Conservation (phyloP, 2,113 vertebrate species). For the Tympanuchus pallidicinctus region DNA sequence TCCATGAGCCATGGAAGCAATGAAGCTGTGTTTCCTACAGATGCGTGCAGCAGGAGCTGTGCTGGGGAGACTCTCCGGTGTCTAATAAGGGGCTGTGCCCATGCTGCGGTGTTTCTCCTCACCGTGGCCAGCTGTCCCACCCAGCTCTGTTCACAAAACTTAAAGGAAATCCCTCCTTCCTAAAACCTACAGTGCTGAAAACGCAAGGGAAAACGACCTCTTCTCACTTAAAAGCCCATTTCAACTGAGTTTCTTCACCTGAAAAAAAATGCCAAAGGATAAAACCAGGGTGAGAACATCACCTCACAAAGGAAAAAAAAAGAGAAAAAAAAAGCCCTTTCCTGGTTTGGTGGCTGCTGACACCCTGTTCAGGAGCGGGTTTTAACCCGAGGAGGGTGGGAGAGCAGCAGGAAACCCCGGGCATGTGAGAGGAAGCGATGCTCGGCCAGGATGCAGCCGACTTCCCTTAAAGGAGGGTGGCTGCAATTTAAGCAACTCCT, state of each 20-base stretch:
- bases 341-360: not conserved
- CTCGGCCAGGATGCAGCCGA: not conserved
- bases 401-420: slow-evolving; percentile 21
- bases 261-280: not conserved
- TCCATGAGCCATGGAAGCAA: not conserved
- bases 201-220: rapidly evolving
- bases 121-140: not conserved
- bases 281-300: not conserved
- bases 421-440: not conserved
- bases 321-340: not conserved
- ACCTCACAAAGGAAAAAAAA: not conserved
- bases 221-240: not conserved
- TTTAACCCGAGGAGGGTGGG: not conserved
- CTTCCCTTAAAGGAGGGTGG: not conserved
- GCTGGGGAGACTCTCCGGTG: not conserved
- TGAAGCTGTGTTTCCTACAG: not conserved
- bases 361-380: not conserved
- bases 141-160: rapidly evolving
- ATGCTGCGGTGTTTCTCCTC: rapidly evolving
- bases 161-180: not conserved
- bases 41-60: rapidly evolving
- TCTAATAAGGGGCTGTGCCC: not conserved
- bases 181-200: rapidly evolving
- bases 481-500: not conserved
- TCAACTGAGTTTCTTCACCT: not conserved